Evolutionary conservation across 30 jellyfish, hydroid and myxozoan genomes (phyloP), one percentile per base, ranked within the genome.

Genomic region (Pelagia noctiluca): DNA sequence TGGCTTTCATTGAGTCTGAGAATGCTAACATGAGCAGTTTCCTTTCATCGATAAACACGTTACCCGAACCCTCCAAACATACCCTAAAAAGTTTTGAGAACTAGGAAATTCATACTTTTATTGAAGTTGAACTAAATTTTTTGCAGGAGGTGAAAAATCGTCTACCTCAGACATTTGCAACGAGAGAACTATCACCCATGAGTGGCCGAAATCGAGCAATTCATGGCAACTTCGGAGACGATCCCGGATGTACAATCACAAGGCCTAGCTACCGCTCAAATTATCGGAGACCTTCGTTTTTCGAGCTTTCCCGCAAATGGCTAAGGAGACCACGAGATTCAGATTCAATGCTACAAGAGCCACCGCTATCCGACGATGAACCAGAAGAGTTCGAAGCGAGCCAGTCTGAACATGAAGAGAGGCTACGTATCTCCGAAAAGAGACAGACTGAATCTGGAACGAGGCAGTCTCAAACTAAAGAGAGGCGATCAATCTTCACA

Each of bases 181-280:
- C 92, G 28, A 82, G 92, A 26, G 92, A 82, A 74, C 85, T 82
- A 7, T 82, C 92, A 36, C 92, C 92, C 12, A 18, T 66, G 23
- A 23, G 29, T 26, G 92, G 92, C 28, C 76, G 92, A 70, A 68
- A 70, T 54, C 37, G 92, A 36, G 92, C 92, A 2, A 53, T 82
- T 12, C 65, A 67, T 36, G 92, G 92, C 7, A 35, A 35, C 18
- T 82, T 82, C 31, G 92, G 92, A 1, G 92, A 82, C 34, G 80
- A 82, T 19, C 92, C 92, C 18, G 92, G 92, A 24, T 82, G 92
- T 29, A 71, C 35, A 48, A 82, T 82, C 49, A 70, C 64, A 32
- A 50, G 64, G 22, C 65, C 84, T 5, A 66, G 84, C 75, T 80
- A 80, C 29, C 71, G 90, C 21, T 64, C 90, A 18, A 24, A 65